Percentiles rank a stretch among this genome's conserved stretches.
phyloP scores from a whole-genome alignment of 2,797 vertebrate species.

The Falco columbarius region DNA sequence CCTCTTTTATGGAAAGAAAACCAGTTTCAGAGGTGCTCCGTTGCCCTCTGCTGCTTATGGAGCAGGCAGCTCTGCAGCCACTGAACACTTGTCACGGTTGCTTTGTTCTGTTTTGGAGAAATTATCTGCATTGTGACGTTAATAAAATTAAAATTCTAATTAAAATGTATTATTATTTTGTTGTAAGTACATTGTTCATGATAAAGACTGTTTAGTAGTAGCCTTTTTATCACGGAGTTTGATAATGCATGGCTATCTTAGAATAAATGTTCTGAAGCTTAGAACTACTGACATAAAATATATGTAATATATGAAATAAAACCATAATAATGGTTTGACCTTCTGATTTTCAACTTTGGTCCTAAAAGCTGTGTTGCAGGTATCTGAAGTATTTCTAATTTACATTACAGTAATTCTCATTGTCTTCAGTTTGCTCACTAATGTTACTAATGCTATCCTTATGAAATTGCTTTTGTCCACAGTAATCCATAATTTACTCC shows the following conservation, averaged over 20 bases:
- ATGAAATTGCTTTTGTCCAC: neutral
- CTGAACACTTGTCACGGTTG: no score
- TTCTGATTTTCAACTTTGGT: neutral
- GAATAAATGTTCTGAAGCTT: neutral
- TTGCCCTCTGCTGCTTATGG: neutral
- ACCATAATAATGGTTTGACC: no score
- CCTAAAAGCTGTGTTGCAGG: neutral
- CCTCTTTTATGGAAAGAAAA: neutral
- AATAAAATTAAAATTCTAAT: neutral
- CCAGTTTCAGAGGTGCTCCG: neutral
- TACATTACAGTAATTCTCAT: neutral
- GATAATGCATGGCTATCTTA: neutral
- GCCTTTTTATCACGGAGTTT: neutral
- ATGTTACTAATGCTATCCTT: neutral
- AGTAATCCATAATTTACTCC: neutral
- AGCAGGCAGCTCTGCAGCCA: neutral
- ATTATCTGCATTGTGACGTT: neutral
- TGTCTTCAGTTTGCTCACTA: neutral
- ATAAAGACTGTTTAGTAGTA: neutral
- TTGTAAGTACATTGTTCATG: neutral
- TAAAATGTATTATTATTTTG: neutral
- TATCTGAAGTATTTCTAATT: neutral
- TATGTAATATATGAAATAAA: no score
- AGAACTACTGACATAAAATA: neutral
- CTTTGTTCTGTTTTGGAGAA: neutral